Base-by-base conservation (phyloP, 2,797 vertebrate species). In the Ptychobarbus kaznakovi region DNA sequence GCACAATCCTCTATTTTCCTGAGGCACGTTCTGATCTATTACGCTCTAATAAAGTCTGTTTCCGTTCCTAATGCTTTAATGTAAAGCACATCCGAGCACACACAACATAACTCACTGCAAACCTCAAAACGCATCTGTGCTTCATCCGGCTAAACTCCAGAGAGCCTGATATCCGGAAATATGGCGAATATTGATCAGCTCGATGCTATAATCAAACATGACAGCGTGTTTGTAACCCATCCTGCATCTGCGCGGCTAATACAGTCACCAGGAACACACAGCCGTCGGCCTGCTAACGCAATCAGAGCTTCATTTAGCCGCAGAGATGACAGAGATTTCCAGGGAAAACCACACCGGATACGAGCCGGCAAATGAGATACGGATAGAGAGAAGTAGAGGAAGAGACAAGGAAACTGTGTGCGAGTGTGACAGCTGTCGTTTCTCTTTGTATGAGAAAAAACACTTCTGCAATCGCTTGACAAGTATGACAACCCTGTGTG, bases 271-370 rank as follows among this genome's bases (percentile, higher is more conserved):
- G n/a, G 83, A 87, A 86, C 35, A 1, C 56, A 42, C 83, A 83
- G 49, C 70, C 40, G 0, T 53, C 32, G 46, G 40, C 49, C 74
- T 56, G 58, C 56, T 16, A 18, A 38, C 72, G 63, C 49, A 76
- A 87, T 81, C 68, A 42, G 77, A 84, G 78, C 78, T 75, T 83
- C 73, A 76, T 86, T 82, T 82, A 87, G 49, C 46, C 38, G 51
- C 72, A 13, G 35, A 72, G 22, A 68, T 72, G 56, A 70, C 53
- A 49, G 68, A 79, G 40, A 69, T 78, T 82, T 84, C 78, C 73
- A 75, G 63, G 74, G 72, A 87, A 86, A 87, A 77, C 18, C 16
- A 85, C 82, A 85, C 79, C 74, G 8, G 15, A 79, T 70, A 38
- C 2, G 75, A 77, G 70, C 28, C n/a, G 42, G 83, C 58, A 86